Conservation (phyloP, 2,888 invertebrate species). For the Lasioglossum marginatum region DNA sequence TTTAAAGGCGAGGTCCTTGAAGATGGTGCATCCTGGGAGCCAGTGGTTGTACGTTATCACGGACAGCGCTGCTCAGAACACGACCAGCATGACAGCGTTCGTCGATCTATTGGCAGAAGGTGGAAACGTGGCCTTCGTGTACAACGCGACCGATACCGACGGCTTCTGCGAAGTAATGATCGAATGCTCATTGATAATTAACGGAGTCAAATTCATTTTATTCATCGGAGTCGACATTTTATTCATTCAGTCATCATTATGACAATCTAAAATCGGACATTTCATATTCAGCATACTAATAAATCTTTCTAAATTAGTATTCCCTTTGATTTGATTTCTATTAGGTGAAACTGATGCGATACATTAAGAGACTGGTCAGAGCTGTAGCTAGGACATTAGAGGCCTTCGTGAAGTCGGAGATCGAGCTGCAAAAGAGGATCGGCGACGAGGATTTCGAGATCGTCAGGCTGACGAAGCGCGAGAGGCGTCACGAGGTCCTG, state of each 20-base stretch:
- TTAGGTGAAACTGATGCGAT: constrained; percentile 89
- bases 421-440: constrained; percentile 90
- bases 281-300: background rate
- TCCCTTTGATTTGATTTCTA: constrained; percentile 54
- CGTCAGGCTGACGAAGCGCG: constrained; percentile 89
- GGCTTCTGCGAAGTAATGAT: constrained; percentile 72
- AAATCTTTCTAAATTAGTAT: background rate
- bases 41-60: constrained; percentile 94
- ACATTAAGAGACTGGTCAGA: constrained; percentile 88
- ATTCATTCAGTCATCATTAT: background rate
- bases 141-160: constrained; percentile 87
- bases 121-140: constrained; percentile 92
- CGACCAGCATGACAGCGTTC: constrained; percentile 86
- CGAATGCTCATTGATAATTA: constrained; percentile 46
- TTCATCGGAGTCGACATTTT: background rate
- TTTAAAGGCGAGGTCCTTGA: constrained; percentile 87
- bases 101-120: constrained; percentile 89
- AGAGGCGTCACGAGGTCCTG: constrained; percentile 88
- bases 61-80: constrained; percentile 85
- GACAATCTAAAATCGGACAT: background rate
- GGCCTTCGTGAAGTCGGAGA: constrained; percentile 89
- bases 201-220: background rate
- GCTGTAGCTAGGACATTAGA: constrained; percentile 90
- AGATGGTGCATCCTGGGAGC: constrained; percentile 89
- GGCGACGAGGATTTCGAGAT: constrained; percentile 95